Evolutionary conservation across 2,797 vertebrate species (phyloP).

Genomic region (Bucorvus abyssinicus): DNA sequence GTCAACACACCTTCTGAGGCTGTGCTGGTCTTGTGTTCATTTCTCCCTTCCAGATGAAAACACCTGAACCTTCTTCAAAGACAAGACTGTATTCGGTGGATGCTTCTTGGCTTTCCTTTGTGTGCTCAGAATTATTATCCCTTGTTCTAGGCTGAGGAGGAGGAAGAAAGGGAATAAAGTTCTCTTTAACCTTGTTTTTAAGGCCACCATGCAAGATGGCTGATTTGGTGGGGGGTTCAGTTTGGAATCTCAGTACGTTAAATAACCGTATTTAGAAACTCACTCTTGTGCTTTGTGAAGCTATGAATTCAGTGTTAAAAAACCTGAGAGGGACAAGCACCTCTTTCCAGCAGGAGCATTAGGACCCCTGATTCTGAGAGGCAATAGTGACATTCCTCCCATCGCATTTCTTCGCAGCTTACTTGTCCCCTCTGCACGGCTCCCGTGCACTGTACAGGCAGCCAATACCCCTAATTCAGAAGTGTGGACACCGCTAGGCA

Average conservation of each 20-base stretch:
- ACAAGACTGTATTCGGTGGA: background rate
- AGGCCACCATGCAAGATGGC: background rate
- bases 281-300: background rate
- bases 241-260: background rate
- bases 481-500: background rate
- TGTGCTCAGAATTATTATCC: background rate
- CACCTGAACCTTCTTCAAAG: background rate
- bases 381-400: background rate
- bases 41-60: background rate
- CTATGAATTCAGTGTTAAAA: background rate
- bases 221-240: background rate
- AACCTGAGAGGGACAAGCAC: rapidly evolving
- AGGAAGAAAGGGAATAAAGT: background rate
- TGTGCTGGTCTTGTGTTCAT: background rate
- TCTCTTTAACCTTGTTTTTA: background rate
- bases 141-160: background rate
- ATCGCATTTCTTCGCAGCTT: background rate
- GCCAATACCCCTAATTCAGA: background rate
- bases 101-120: background rate
- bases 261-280: background rate
- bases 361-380: background rate
- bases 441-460: background rate
- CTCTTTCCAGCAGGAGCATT: background rate
- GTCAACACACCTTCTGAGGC: background rate
- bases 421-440: background rate